Conservation (phyloP, 2,888 invertebrate genomes). For the Perithous albicinctus region DNA sequence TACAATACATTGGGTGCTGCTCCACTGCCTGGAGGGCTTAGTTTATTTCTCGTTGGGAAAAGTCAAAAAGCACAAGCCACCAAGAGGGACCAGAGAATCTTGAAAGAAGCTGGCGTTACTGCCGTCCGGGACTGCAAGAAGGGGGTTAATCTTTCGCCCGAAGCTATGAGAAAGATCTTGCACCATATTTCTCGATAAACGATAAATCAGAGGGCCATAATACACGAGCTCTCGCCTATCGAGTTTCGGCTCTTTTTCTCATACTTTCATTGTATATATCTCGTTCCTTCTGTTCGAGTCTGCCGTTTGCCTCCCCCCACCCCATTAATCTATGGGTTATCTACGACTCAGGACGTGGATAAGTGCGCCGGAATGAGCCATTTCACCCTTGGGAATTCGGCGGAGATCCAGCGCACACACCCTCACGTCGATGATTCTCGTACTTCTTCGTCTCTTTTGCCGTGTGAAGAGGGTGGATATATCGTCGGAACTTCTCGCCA, state of each 20-base stretch:
- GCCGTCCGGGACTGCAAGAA: constrained; percentile 62
- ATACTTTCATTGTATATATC: constrained; percentile 47
- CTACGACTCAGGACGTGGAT: constrained; percentile 81
- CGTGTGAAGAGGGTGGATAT: constrained; percentile 55
- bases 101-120: constrained; percentile 52
- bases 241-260: constrained; percentile 65
- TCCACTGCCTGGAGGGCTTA: constrained; percentile 26
- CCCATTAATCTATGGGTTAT: constrained; percentile 85
- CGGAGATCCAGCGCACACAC: constrained; percentile 69
- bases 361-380: constrained; percentile 84
- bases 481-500: constrained; percentile 48
- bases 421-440: constrained; percentile 52
- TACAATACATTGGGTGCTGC: neutral
- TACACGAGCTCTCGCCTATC: constrained; percentile 68
- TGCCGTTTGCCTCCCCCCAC: constrained; percentile 47
- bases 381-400: constrained; percentile 84
- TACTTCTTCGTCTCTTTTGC: constrained; percentile 53
- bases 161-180: constrained; percentile 73
- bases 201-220: constrained; percentile 82
- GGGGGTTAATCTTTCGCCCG: constrained; percentile 80
- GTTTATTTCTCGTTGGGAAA: constrained; percentile 32
- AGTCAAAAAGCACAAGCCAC: constrained; percentile 11
- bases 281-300: constrained; percentile 75
- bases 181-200: constrained; percentile 85
- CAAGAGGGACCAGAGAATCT: constrained; percentile 36